A percentile compares a stretch with the other conserved stretches of the same genome.
These are phyloP conservation scores for Papilio glaucus DNA, from an alignment of 1,140 invertebrate genomes.

Conservation along the genomic window DNA sequence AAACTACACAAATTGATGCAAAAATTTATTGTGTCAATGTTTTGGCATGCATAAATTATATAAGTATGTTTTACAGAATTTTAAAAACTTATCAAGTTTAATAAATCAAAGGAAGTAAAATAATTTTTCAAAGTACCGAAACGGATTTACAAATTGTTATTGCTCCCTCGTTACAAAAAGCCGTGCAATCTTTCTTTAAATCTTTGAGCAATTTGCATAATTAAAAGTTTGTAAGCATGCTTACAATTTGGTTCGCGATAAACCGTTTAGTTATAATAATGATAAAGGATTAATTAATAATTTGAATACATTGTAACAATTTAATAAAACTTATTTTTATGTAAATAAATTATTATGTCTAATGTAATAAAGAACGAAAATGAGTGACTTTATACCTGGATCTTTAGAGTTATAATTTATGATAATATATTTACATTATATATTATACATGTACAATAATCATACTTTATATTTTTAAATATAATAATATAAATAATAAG, in stretches of 20 bases:
- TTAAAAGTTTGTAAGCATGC: conserved; percentile 25
- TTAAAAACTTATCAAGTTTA: conserved; percentile 3
- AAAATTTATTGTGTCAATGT: not conserved
- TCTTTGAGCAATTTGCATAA: conserved; percentile 16
- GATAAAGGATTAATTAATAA: conserved; percentile 9
- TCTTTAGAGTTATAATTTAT: no score
- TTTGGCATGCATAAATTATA: conserved; percentile 15
- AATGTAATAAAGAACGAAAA: no score
- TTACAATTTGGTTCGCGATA: conserved; percentile 26
- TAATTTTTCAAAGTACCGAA: conserved; percentile 2
- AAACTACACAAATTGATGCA: not conserved
- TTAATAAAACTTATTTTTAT: not conserved
- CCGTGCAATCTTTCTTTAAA: conserved; percentile 19
- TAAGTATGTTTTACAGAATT: not conserved
- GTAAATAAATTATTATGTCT: not conserved
- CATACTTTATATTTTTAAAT: no score
- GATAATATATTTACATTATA: no score
- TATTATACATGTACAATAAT: no score
- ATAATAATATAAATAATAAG: no score
- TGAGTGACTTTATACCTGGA: no score
- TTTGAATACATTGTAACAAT: not conserved
- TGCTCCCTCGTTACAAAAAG: conserved; percentile 19
- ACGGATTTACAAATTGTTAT: conserved; percentile 33
- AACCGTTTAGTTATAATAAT: conserved; percentile 23
- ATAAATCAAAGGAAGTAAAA: conserved; percentile 4